A percentile compares a stretch with the other conserved stretches of the same genome.
Evolutionary conservation across 2,888 invertebrate genomes (phyloP).

Genomic region (Subacronicta megacephala): DNA sequence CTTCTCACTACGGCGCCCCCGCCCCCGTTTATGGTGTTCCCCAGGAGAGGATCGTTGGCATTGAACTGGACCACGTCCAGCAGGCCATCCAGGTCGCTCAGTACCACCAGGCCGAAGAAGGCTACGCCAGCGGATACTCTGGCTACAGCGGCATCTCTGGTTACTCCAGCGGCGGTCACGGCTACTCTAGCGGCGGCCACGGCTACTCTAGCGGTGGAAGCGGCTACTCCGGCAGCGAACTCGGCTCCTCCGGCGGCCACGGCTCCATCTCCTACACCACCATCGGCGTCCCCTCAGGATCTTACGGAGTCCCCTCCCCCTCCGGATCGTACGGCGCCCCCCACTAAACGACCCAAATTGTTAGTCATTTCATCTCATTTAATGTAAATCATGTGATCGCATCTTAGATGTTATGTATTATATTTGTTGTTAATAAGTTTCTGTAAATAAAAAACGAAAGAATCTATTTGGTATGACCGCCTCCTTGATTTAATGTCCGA

Average conservation of each 20-base stretch:
- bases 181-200: conserved; percentile 76
- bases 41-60: conserved; percentile 92
- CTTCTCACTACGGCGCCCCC: conserved; percentile 92
- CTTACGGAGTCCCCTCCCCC: conserved; percentile 86
- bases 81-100: conserved; percentile 97
- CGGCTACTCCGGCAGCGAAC: conserved; percentile 73
- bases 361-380: conserved; percentile 84
- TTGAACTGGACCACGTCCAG: conserved; percentile 95
- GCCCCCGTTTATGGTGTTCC: conserved; percentile 92
- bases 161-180: conserved; percentile 77
- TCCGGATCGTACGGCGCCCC: conserved; percentile 85
- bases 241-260: conserved; percentile 72
- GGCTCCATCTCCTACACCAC: conserved; percentile 73
- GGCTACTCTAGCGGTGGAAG: conserved; percentile 58
- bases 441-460: conserved; percentile 85
- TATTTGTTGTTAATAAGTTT: conserved; percentile 84
- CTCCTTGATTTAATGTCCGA: conserved; percentile 51
- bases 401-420: conserved; percentile 84
- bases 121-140: conserved; percentile 74
- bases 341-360: conserved; percentile 75
- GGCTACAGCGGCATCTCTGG: conserved; percentile 68
- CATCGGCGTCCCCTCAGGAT: conserved; percentile 84
- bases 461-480: conserved; percentile 71
- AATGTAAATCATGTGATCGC: conserved; percentile 86
- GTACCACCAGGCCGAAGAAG: conserved; percentile 93